Percentiles rank a stretch among this genome's conserved stretches.
These are phyloP conservation scores for Margaritifera margaritifera DNA, from an alignment of 2,888 invertebrate genomes.

Conservation along the genomic window DNA sequence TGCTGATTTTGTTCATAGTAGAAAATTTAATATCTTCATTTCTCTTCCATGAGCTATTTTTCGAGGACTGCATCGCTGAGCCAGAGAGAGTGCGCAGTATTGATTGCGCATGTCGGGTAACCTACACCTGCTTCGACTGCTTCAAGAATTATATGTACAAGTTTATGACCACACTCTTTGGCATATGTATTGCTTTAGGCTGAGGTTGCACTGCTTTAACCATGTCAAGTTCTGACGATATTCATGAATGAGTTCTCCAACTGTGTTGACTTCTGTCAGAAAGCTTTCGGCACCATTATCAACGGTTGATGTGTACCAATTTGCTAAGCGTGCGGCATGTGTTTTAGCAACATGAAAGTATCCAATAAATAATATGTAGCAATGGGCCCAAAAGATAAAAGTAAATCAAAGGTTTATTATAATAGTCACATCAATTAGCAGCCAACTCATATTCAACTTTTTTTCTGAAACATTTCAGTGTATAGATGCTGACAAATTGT, in stretches of 20 bases:
- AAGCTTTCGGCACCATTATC: conserved; percentile 73
- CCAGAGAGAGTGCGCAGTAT: conserved; percentile 63
- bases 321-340: conserved; percentile 75
- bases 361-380: no score
- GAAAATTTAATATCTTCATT: no score
- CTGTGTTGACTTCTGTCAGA: conserved; percentile 64
- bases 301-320: conserved; percentile 77
- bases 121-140: conserved; percentile 78
- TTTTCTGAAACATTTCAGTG: no score
- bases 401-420: no score
- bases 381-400: no score
- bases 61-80: conserved; percentile 48
- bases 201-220: conserved; percentile 75
- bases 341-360: no score
- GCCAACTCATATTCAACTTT: no score
- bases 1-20: no score
- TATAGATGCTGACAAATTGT: no score
- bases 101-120: conserved; percentile 82
- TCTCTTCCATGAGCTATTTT: conserved; percentile 74
- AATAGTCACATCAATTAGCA: no score
- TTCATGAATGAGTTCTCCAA: conserved; percentile 80
- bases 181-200: conserved; percentile 79
- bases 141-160: conserved; percentile 82
- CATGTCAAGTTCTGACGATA: conserved; percentile 83
- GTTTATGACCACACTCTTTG: conserved; percentile 79